Base-by-base conservation (phyloP, 2,113 vertebrate species). In the Catagonus wagneri region DNA sequence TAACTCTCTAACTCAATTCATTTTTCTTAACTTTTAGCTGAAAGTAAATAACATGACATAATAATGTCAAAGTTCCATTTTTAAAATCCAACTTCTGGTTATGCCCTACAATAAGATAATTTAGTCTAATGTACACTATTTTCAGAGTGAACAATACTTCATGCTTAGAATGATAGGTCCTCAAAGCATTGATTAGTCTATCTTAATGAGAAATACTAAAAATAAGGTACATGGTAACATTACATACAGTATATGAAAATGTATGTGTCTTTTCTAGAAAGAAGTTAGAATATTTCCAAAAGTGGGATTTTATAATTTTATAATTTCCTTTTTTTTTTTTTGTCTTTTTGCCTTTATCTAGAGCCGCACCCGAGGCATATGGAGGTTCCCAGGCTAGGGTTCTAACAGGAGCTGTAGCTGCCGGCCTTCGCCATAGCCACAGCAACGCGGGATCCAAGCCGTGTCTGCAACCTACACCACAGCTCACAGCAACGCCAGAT, bases 1-100 rank as follows among this genome's bases (percentile, higher is more conserved):
- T 23, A 87, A 88, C 32, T 81, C 29, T 66, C 14, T 89, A 92
- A 76, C 17, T 89, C 19, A 65, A 7, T 78, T 23, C 15, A 56
- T 34, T 74, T 86, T 74, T 69, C 32, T 76, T 74, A 69, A 32
- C 2, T 44, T 86, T 90, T 54, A 61, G 22, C 27, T 74, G 16
- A 85, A 85, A 86, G 5, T 13, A 76, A 91, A 91, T n/a, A 86
- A 44, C 5, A n/a, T 86, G 39, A 83, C 10, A 76, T 66, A 23
- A 0, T 17, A 86, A 14, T 92, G 80, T 68, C 56, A 71, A 87
- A 63, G 61, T 44, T 83, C 25, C 11, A 56, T 68, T 95, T 95
- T 39, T 22, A 93, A 90, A 90, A 61, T 63, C 13, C n/a, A 93
- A 68, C 54, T 81, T 90, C 17, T 75, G 61, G n/a, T 74, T 90